A percentile compares a stretch with the other conserved stretches of the same genome.
phyloP scores from a whole-genome alignment of 2,888 invertebrate genomes.

The Merodon equestris region DNA sequence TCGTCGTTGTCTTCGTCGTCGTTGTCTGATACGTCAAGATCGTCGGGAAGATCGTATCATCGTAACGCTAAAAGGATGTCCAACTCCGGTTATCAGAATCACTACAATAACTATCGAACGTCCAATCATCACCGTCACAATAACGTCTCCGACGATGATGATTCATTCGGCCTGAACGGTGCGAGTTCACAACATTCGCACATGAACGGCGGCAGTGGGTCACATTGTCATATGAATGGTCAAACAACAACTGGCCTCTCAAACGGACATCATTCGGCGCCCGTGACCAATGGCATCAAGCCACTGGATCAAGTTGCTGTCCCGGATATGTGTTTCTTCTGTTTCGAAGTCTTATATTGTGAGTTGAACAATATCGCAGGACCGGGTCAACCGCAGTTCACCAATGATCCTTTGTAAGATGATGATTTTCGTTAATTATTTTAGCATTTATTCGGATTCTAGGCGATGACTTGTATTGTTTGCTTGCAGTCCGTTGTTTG shows the following conservation, averaged over 20 bases:
- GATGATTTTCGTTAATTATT: slow-evolving; percentile 25
- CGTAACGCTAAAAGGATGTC: slow-evolving; percentile 69
- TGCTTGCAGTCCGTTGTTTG: slow-evolving; percentile 92
- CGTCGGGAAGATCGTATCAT: slow-evolving; percentile 22
- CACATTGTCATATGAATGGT: slow-evolving; percentile 63
- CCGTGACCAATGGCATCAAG: slow-evolving; percentile 70
- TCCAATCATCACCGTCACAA: slow-evolving; percentile 62
- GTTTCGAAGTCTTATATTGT: slow-evolving; percentile 98
- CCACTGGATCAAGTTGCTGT: slow-evolving; percentile 83
- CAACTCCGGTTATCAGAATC: slow-evolving; percentile 71
- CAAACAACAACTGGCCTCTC: slow-evolving; percentile 4
- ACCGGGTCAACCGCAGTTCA: slow-evolving; percentile 94
- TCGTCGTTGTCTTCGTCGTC: slow-evolving; percentile 15
- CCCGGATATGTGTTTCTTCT: slow-evolving; percentile 99
- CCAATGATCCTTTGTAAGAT: slow-evolving; percentile 96
- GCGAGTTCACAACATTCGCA: slow-evolving; percentile 51
- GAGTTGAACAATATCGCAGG: slow-evolving; percentile 95
- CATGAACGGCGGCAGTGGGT: slow-evolving; percentile 52
- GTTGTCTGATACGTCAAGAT: slow-evolving; percentile 17
- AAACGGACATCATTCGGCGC: slow-evolving; percentile 73
- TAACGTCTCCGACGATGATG: slow-evolving; percentile 32
- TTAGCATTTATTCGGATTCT: slow-evolving; percentile 30
- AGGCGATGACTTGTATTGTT: slow-evolving; percentile 5
- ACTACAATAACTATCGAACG: slow-evolving; percentile 70
- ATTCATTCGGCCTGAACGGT: slow-evolving; percentile 39